phyloP scores from a whole-genome alignment of 2,888 invertebrate species.

The Mylabris sibirica region DNA sequence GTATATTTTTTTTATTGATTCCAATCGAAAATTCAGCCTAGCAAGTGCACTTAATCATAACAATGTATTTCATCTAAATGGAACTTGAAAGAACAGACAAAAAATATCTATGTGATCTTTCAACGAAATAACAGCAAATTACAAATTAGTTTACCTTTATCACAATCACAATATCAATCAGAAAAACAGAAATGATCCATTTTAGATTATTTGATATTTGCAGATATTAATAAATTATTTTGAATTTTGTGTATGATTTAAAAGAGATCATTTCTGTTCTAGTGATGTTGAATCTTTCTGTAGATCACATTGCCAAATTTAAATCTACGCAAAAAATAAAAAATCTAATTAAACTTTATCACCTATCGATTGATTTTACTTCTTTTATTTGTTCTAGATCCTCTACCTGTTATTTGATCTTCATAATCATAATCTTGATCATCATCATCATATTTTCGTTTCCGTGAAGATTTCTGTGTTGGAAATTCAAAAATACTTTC shows the following conservation, averaged over 20 bases:
- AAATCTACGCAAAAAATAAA: constrained; percentile 13
- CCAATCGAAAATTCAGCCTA: constrained; percentile 38
- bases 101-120: constrained; percentile 26
- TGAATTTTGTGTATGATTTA: too few species aligned
- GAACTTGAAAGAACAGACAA: constrained; percentile 19
- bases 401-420: constrained; percentile 49
- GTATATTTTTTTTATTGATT: constrained; percentile 36
- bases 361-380: constrained; percentile 38
- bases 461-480: constrained; percentile 41
- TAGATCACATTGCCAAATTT: constrained; percentile 28
- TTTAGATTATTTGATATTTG: too few species aligned
- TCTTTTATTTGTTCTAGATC: constrained; percentile 28
- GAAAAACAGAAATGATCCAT: constrained; percentile 9
- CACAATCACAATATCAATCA: constrained; percentile 28
- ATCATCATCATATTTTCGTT: constrained; percentile 44
- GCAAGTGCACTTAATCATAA: constrained; percentile 52
- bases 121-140: constrained; percentile 24
- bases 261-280: background rate
- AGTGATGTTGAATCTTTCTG: constrained; percentile 14
- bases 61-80: constrained; percentile 38
- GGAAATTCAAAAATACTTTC: constrained; percentile 40
- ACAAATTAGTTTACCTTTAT: constrained; percentile 23
- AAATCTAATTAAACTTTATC: background rate
- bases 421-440: constrained; percentile 44
- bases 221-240: too few species aligned